Base-by-base conservation (phyloP, 2,888 invertebrate genomes). In the Noctua janthina region DNA sequence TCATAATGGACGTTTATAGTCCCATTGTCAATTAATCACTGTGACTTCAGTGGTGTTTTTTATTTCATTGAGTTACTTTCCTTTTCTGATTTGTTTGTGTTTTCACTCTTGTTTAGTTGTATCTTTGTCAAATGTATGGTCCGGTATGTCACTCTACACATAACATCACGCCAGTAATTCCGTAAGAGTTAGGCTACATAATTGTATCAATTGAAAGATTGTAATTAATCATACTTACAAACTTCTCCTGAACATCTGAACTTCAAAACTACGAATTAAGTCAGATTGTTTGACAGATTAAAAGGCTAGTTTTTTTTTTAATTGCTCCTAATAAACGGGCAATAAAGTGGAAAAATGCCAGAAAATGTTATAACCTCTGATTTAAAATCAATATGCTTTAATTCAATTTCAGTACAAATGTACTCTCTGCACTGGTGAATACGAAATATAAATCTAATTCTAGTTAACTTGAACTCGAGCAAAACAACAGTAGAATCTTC, bases 1-100 rank as follows among this genome's bases (percentile, higher is more conserved):
- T 69, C 62, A 74, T 75, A 79, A 82, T 81, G 29, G 70, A 82
- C 64, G 72, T 82, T 82, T 86, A 87, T 75, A 70, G 72, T 76
- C 29, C 62, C 66, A 75, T 83, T 85, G 81, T 84, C 71, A 82
- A 82, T 88, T 83, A 81, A 85, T 88, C 82, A 79, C 29, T 68
- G 64, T 73, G 81, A 51, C 66, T 62, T 77, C 39, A 76, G 23
- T 56, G 35, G 20, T 70, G 70, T 49, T 78, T 76, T 74, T 74
- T 70, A n/a, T 62, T 82, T 67, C 46, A 67, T 72, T 64, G 66
- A 13, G 29, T 54, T n/a, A 74, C 88, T 88, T 87, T 86, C 82
- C 17, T 62, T 84, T 75, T 82, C 23, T 73, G 39, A 3, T 75
- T 76, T 67, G 59, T n/a, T 29, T 51, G 15, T 74, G 23, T 7